Evolutionary conservation across 1,140 invertebrate species (phyloP).

Genomic region (Heliconius himera): DNA sequence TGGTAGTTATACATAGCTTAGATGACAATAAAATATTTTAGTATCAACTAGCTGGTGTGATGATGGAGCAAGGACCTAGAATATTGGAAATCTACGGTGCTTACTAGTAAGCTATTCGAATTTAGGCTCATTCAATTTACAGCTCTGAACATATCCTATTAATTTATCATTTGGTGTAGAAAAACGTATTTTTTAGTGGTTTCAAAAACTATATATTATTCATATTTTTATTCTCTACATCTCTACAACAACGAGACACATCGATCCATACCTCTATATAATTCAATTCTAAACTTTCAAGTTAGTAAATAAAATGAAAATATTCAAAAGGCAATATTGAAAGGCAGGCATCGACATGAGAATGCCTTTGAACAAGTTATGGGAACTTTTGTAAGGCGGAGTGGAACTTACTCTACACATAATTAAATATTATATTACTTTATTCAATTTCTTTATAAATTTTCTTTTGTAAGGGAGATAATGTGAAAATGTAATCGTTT

Average conservation of each 20-base stretch:
- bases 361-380: conserved; percentile 32
- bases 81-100: too few relatives aligned
- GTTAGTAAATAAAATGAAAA: conserved; percentile 9
- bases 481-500: background rate
- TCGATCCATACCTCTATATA: background rate
- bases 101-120: too few relatives aligned
- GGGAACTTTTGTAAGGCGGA: conserved; percentile 23
- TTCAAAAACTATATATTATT: too few relatives aligned
- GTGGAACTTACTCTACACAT: conserved; percentile 8
- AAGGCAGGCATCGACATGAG: conserved; percentile 17
- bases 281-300: conserved; percentile 12
- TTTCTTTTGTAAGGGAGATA: background rate
- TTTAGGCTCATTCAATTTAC: too few relatives aligned
- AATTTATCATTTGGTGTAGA: too few relatives aligned
- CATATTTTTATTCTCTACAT: background rate
- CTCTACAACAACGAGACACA: background rate
- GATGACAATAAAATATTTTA: too few relatives aligned
- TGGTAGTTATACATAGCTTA: too few relatives aligned
- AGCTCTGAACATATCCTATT: too few relatives aligned
- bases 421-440: conserved; percentile 7
- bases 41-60: too few relatives aligned
- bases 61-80: too few relatives aligned
- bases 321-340: conserved; percentile 18
- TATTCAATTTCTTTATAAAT: conserved; percentile 1
- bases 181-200: too few relatives aligned